phyloP scores from a whole-genome alignment of 2,113 vertebrate genomes.

The Pelmatolapia mariae region DNA sequence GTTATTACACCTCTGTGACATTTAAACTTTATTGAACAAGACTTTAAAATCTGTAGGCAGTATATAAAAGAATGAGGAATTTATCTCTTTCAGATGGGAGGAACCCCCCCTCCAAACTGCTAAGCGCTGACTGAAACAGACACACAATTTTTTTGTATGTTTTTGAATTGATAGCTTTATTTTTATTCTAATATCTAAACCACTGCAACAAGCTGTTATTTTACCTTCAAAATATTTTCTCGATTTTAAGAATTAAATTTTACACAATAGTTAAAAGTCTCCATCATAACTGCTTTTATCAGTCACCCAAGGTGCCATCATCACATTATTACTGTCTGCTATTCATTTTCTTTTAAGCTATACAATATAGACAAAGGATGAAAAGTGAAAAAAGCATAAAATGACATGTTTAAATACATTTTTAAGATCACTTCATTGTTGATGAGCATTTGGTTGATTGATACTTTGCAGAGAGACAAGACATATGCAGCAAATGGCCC shows the following conservation, averaged over 20 bases:
- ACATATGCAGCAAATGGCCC: background rate
- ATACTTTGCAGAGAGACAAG: background rate
- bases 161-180: background rate
- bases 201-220: background rate
- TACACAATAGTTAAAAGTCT: background rate
- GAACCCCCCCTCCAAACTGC: constrained; percentile 73
- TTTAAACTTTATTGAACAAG: constrained; percentile 99
- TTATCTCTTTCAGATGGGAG: constrained; percentile 91
- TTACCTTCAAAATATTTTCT: background rate
- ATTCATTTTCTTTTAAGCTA: background rate
- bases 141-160: constrained; percentile 14
- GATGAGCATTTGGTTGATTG: background rate
- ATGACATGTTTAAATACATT: background rate
- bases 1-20: constrained; percentile 99
- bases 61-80: constrained; percentile 95
- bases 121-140: constrained; percentile 73
- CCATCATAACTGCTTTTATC: background rate
- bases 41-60: constrained; percentile 99
- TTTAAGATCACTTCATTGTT: background rate
- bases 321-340: background rate
- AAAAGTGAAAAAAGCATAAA: background rate
- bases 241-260: background rate
- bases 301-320: background rate
- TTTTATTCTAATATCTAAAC: background rate
- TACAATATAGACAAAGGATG: background rate